Conservation (phyloP, 2,888 invertebrate genomes). For the Brenthis hecate region DNA sequence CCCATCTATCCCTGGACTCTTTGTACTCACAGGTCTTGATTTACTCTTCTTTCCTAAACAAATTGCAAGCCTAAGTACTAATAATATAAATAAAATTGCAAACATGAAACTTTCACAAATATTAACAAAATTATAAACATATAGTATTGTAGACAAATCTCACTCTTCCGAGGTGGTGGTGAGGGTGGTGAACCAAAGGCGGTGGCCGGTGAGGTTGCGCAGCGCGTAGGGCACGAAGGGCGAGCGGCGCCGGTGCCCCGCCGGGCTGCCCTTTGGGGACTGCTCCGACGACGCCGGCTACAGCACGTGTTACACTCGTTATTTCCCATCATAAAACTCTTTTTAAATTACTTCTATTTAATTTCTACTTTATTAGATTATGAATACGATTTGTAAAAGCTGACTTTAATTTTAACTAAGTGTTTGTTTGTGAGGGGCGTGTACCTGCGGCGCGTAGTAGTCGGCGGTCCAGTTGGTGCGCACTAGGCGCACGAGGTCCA, state of each 20-base stretch:
- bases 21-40: too few relatives aligned
- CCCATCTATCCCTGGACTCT: too few relatives aligned
- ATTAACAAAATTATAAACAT: neutral
- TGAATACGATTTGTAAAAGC: too few relatives aligned
- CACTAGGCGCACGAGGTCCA: conserved; percentile 91
- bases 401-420: too few relatives aligned
- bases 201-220: conserved; percentile 94
- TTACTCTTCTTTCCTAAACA: too few relatives aligned
- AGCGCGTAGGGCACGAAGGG: conserved; percentile 98
- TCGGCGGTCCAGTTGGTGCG: conserved; percentile 94
- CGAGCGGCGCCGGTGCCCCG: conserved; percentile 87
- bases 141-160: conserved; percentile 34
- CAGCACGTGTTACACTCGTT: neutral
- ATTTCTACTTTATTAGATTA: too few relatives aligned
- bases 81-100: neutral
- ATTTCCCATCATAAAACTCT: too few relatives aligned
- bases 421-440: neutral
- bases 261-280: conserved; percentile 78
- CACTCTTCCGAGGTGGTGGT: conserved; percentile 86
- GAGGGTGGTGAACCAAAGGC: conserved; percentile 92
- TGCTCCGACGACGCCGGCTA: conserved; percentile 51
- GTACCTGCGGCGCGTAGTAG: conserved; percentile 82
- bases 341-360: too few relatives aligned
- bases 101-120: neutral
- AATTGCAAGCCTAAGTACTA: too few relatives aligned